phyloP scores from a whole-genome alignment of 2,113 vertebrate species.

The Cottus gobio region DNA sequence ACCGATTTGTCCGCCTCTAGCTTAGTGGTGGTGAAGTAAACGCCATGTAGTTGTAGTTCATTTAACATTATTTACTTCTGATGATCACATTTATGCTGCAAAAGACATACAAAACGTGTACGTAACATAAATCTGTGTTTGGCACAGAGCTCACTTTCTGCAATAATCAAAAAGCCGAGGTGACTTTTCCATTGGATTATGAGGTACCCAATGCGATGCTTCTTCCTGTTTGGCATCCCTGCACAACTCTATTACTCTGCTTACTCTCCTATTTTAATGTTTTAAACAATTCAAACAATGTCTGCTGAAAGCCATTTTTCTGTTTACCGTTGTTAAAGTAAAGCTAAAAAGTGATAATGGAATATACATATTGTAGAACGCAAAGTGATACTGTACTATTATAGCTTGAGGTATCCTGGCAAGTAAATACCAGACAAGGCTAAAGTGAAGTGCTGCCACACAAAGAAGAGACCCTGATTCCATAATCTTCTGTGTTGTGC shows the following conservation, averaged over 20 bases:
- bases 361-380: conserved; percentile 26
- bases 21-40: not conserved
- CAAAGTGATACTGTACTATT: not conserved
- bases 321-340: conserved; percentile 18
- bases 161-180: not conserved
- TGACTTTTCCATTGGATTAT: too few species aligned
- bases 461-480: not conserved
- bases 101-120: not conserved
- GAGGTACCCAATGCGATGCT: too few species aligned
- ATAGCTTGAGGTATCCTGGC: not conserved
- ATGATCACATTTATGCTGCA: not conserved
- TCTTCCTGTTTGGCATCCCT: too few species aligned
- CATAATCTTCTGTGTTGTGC: not conserved
- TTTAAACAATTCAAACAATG: not conserved
- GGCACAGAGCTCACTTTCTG: not conserved
- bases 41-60: not conserved
- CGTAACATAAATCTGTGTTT: not conserved
- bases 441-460: not conserved
- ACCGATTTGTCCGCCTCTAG: not conserved
- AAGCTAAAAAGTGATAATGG: conserved; percentile 20
- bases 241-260: not conserved
- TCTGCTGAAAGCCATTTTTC: not conserved
- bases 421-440: not conserved
- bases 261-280: not conserved
- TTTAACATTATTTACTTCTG: not conserved